phyloP scores from a whole-genome alignment of 1,140 invertebrate genomes.

The Platorchestia sp. region DNA sequence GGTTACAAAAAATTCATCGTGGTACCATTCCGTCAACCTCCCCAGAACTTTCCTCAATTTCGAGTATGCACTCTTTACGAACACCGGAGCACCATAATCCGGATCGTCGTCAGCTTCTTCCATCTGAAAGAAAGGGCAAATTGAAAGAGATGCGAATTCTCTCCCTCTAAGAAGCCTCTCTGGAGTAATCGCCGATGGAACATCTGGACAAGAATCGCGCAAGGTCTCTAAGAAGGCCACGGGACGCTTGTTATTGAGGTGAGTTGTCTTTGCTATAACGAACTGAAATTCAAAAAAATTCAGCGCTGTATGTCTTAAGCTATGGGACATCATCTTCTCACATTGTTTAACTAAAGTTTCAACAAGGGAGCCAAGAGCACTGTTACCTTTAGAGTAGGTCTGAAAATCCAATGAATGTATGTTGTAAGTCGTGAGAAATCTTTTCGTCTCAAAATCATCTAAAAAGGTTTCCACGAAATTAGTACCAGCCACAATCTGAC shows the following conservation, averaged over 20 bases:
- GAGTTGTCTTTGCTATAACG: neutral
- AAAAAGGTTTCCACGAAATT: neutral
- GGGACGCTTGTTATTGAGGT: neutral
- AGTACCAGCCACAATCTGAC: neutral
- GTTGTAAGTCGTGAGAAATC: neutral
- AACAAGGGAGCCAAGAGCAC: neutral
- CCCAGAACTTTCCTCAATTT: neutral
- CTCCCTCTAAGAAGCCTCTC: neutral
- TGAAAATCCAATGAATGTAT: neutral
- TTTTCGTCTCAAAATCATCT: neutral
- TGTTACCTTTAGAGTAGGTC: neutral
- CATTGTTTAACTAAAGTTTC: neutral
- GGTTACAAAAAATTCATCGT: neutral
- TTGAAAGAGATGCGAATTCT: neutral
- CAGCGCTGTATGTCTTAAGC: neutral
- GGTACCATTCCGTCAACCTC: neutral
- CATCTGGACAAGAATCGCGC: neutral
- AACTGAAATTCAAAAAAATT: neutral
- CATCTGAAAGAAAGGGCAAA: neutral
- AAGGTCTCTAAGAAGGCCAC: neutral
- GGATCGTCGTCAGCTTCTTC: neutral
- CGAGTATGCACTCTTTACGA: neutral
- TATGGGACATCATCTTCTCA: neutral
- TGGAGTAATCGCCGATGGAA: neutral
- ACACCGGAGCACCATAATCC: neutral